Conservation (phyloP, 2,797 vertebrate genomes). For the Mastacembelus armatus region DNA sequence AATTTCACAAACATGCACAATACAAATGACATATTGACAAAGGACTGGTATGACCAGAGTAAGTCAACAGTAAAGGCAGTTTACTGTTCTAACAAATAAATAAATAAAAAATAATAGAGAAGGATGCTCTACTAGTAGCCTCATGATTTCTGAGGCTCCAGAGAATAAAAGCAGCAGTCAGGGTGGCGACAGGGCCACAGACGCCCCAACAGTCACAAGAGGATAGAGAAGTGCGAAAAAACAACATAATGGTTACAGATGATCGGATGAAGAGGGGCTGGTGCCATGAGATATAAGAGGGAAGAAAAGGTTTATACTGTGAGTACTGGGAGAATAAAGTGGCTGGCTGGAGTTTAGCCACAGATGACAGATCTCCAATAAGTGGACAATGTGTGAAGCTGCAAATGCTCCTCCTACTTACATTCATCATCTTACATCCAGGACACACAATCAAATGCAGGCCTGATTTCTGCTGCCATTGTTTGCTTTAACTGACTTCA, state of each 20-base stretch:
- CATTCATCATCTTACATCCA: constrained; percentile 38
- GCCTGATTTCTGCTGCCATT: constrained; percentile 32
- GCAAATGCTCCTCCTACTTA: constrained; percentile 46
- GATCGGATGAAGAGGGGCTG: constrained; percentile 56
- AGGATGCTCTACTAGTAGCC: background rate
- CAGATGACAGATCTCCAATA: constrained; percentile 71
- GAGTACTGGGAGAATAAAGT: constrained; percentile 63
- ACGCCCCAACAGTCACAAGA: constrained; percentile 48
- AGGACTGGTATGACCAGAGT: too few relatives aligned
- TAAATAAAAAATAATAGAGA: background rate
- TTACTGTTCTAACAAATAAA: too few relatives aligned
- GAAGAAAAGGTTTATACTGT: constrained; percentile 35
- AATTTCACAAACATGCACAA: too few relatives aligned
- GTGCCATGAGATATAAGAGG: constrained; percentile 22
- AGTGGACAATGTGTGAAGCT: constrained; percentile 55
- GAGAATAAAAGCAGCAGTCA: constrained; percentile 54
- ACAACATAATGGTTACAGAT: constrained; percentile 67
- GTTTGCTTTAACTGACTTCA: constrained; percentile 14
- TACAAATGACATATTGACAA: too few relatives aligned
- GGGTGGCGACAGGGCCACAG: constrained; percentile 47
- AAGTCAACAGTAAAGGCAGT: too few relatives aligned
- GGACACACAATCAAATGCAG: constrained; percentile 46
- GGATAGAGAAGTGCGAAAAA: constrained; percentile 62
- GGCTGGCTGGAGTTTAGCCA: constrained; percentile 69
- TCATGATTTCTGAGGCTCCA: constrained; percentile 57